phyloP scores from a whole-genome alignment of 2,797 vertebrate species.

The Parotocinclus haroldoi region DNA sequence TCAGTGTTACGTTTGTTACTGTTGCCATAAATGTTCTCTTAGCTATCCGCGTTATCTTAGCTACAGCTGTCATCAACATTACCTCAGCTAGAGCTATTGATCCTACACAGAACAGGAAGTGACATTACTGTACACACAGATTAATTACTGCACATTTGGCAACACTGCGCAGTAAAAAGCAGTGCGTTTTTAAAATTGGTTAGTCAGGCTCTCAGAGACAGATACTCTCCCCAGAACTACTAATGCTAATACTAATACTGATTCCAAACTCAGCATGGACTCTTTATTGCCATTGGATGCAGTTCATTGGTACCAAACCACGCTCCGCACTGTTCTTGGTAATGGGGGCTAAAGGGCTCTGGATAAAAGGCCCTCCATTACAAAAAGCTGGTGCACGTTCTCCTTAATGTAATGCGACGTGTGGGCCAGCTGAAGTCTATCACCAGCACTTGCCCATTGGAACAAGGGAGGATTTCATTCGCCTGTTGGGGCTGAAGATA shows the following conservation, averaged over 20 bases:
- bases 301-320: neutral
- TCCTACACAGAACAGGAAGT: too few relatives aligned
- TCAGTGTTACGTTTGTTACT: neutral
- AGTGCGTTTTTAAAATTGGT: neutral
- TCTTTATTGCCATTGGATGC: neutral
- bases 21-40: neutral
- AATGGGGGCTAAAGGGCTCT: neutral
- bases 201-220: neutral
- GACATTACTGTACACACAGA: too few relatives aligned
- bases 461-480: conserved; percentile 53
- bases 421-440: conserved; percentile 28
- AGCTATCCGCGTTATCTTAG: neutral
- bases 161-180: too few relatives aligned
- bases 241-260: neutral
- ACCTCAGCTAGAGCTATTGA: neutral
- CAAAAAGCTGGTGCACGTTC: neutral
- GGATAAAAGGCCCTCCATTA: conserved; percentile 1
- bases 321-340: neutral
- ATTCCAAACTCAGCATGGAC: neutral
- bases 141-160: too few relatives aligned
- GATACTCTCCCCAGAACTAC: neutral
- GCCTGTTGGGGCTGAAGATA: conserved; percentile 68
- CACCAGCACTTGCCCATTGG: conserved; percentile 62
- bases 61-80: neutral
- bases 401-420: too few relatives aligned